Conservation (phyloP, 1,140 invertebrate genomes). For the Drosophila orosa region DNA sequence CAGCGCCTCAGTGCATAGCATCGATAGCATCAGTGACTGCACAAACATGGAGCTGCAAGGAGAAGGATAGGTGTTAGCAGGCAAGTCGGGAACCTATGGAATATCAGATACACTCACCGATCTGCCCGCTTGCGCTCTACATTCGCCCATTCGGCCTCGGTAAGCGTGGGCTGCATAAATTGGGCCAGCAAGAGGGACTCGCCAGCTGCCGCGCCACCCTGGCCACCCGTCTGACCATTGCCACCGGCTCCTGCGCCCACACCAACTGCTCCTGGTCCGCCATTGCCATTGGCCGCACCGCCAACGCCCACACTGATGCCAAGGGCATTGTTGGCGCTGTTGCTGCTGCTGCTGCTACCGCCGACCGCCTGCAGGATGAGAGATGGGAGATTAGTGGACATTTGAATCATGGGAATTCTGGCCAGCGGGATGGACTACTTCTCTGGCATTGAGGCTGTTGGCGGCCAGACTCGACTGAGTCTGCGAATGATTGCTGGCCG, state of each 20-base stretch:
- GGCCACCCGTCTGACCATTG: slow-evolving; percentile 52
- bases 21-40: slow-evolving; percentile 74
- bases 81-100: not conserved
- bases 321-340: slow-evolving; percentile 66
- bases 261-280: slow-evolving; percentile 26
- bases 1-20: slow-evolving; percentile 68
- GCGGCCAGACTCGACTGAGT: slow-evolving; percentile 80
- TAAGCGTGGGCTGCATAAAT: slow-evolving; percentile 82
- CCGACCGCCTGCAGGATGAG: slow-evolving; percentile 57
- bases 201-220: slow-evolving; percentile 47
- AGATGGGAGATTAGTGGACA: slow-evolving; percentile 44
- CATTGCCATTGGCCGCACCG: slow-evolving; percentile 47
- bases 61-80: not conserved
- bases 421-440: slow-evolving; percentile 64
- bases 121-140: slow-evolving; percentile 78
- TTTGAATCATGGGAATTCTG: slow-evolving; percentile 7
- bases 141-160: slow-evolving; percentile 77
- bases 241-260: slow-evolving; percentile 28
- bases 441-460: slow-evolving; percentile 79
- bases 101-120: slow-evolving; percentile 52
- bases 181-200: slow-evolving; percentile 75
- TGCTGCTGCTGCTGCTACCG: slow-evolving; percentile 49
- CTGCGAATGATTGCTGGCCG: slow-evolving; percentile 77
- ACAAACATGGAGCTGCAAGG: slow-evolving; percentile 76
- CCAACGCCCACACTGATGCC: slow-evolving; percentile 75